Evolutionary conservation across 2,888 invertebrate species (phyloP), one percentile per base, ranked within the genome.

Genomic region (Nebria salina): DNA sequence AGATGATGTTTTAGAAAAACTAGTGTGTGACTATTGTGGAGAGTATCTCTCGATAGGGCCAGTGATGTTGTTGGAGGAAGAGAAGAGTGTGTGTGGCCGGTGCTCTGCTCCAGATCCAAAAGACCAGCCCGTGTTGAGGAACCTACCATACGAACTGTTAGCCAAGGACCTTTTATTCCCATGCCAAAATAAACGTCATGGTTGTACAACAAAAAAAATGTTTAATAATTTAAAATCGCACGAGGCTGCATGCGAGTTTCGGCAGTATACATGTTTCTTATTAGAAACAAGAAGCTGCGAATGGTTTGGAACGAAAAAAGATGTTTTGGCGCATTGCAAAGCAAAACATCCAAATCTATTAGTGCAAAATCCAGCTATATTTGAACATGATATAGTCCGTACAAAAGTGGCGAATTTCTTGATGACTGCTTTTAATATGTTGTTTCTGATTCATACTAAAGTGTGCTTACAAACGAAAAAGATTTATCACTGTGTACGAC

Each of bases 361-460:
- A 1, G 13, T 73, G 3, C 7, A 3, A 0, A 41, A 73, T 41
- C 73, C 73, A 41, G 26, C 11, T 8, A 7, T 13, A 3, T 34
- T 73, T n/a, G 2, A 3, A 34, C 42, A 73, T 34, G 9, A 73
- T 13, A 34, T 73, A 4, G 1, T 9, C 26, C 26, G 2, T 7
- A 15, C 13, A 0, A 9, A 0, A n/a, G 15, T 41, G 13, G 9
- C 41, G 43, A 73, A 11, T 73, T 73, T n/a, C 26, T 42, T 73
- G 13, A 73, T 43, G 41, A 13, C n/a, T 11, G 20, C 7, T 73
- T 11, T 42, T 1, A 34, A 73, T 7, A 15, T 43, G 73, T 73
- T 73, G 73, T 73, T 73, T 73, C 9, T 73, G 4, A 73, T 73
- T 5, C 73, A 73, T 8, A 41, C 41, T 0, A 73, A 73, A 42